Conservation (phyloP, 2,797 vertebrate species). For the Lycodopsis pacificus region DNA sequence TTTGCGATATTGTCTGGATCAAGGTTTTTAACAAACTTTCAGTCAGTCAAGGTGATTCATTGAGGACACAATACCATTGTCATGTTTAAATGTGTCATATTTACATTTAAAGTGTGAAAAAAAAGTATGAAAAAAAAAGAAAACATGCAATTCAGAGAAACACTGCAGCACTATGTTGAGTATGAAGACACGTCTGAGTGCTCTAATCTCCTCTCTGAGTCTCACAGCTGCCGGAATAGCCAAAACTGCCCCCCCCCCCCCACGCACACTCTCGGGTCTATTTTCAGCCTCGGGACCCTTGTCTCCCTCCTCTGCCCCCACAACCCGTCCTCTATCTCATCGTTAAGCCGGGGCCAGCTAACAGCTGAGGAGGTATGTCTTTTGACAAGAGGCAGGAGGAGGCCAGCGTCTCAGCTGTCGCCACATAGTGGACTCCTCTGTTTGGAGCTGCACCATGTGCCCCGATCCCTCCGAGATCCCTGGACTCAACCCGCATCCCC, state of each 20-base stretch:
- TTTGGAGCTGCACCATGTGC: slow-evolving; percentile 60
- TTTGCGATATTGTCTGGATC: background rate
- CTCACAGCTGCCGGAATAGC: slow-evolving; percentile 60
- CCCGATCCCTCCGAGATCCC: slow-evolving; percentile 44
- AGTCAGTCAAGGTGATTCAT: background rate
- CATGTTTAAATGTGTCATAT: background rate
- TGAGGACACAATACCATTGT: background rate
- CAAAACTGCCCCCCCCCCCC: slow-evolving; percentile 59
- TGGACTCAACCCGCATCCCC: slow-evolving; percentile 41
- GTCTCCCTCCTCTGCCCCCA: slow-evolving; percentile 33
- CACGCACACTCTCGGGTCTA: slow-evolving; percentile 61
- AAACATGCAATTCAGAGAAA: slow-evolving; percentile 12
- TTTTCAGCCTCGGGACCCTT: slow-evolving; percentile 74
- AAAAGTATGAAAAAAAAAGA: slow-evolving; percentile 4
- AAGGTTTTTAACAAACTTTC: background rate
- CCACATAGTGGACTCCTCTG: slow-evolving; percentile 61
- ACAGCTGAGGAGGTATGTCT: slow-evolving; percentile 78
- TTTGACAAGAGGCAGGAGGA: slow-evolving; percentile 73
- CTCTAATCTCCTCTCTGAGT: slow-evolving; percentile 63
- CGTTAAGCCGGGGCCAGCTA: slow-evolving; percentile 67
- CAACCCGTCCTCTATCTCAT: slow-evolving; percentile 35
- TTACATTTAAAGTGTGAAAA: background rate
- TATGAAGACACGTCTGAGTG: slow-evolving; percentile 52
- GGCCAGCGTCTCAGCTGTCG: slow-evolving; percentile 77
- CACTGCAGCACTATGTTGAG: slow-evolving; percentile 48